Conservation (phyloP, 2,113 vertebrate species). For the Orthonyx spaldingii region DNA sequence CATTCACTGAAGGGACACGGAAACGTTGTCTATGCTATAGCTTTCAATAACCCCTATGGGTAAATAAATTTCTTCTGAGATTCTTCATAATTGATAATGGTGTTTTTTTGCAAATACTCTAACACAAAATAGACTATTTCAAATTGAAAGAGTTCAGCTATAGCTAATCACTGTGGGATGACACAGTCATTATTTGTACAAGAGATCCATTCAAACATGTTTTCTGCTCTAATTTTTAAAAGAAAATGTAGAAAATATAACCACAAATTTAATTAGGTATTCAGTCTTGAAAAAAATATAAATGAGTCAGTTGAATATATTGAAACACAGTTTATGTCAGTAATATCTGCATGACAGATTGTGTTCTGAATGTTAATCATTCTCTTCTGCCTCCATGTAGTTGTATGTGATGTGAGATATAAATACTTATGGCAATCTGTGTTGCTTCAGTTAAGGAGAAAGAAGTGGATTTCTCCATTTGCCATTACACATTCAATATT, state of each 20-base stretch:
- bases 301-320: neutral
- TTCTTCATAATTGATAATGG: neutral
- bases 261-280: neutral
- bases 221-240: neutral
- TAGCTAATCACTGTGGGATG: neutral
- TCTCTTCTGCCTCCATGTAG: neutral
- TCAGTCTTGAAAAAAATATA: neutral
- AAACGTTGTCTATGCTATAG: constrained; percentile 91
- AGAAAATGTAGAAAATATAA: neutral
- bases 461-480: neutral
- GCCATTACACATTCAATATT: neutral
- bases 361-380: neutral
- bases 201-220: neutral
- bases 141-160: neutral
- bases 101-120: neutral
- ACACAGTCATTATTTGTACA: neutral
- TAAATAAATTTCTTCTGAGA: constrained; percentile 40
- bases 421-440: neutral
- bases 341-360: neutral
- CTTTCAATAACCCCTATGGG: constrained; percentile 98
- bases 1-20: constrained; percentile 82
- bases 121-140: neutral
- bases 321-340: neutral
- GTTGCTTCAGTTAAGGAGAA: neutral
- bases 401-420: neutral